A percentile compares a stretch with the other conserved stretches of the same genome.
These are phyloP conservation scores for Dysidea cf. avara DNA, from an alignment of 37 sponge, comb jelly and placozoan genomes.

Conservation along the genomic window DNA sequence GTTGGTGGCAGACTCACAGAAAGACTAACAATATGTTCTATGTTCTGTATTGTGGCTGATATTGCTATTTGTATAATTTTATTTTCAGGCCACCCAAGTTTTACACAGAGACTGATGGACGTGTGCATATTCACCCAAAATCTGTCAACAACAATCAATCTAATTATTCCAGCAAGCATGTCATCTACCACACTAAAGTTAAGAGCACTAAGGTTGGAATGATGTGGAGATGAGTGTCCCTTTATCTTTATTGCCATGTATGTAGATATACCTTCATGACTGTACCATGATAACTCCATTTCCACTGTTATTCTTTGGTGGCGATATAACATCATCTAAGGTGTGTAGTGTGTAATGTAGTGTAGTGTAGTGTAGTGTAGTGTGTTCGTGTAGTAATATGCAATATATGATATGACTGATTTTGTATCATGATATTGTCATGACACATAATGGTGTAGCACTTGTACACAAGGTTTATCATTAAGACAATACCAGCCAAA, in stretches of 20 bases:
- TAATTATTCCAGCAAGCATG: conserved; percentile 38
- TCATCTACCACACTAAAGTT: conserved; percentile 77
- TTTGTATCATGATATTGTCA: too few species aligned
- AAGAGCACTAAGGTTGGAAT: conserved; percentile 19
- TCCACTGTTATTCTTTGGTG: conserved; percentile 85
- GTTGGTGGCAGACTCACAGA: too few species aligned
- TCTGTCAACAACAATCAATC: conserved; percentile 60
- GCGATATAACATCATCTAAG: conserved; percentile 42
- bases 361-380: background rate
- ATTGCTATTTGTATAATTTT: background rate
- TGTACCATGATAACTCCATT: conserved; percentile 63
- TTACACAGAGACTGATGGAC: conserved; percentile 42
- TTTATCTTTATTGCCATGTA: background rate
- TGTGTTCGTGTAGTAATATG: background rate
- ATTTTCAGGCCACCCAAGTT: conserved; percentile 56
- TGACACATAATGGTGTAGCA: too few species aligned
- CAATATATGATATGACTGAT: too few species aligned
- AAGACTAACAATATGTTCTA: too few species aligned
- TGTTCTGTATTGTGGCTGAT: too few species aligned
- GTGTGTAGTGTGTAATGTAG: too few species aligned
- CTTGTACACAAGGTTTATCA: too few species aligned
- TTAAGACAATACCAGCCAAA: too few species aligned
- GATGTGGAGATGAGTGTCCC: too few species aligned
- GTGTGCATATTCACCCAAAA: conserved; percentile 73
- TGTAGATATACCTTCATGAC: conserved; percentile 66